These are phyloP conservation scores for Turritopsis rubra DNA, from an alignment of 30 jellyfish, hydroid and myxozoan genomes.

Conservation along the genomic window DNA sequence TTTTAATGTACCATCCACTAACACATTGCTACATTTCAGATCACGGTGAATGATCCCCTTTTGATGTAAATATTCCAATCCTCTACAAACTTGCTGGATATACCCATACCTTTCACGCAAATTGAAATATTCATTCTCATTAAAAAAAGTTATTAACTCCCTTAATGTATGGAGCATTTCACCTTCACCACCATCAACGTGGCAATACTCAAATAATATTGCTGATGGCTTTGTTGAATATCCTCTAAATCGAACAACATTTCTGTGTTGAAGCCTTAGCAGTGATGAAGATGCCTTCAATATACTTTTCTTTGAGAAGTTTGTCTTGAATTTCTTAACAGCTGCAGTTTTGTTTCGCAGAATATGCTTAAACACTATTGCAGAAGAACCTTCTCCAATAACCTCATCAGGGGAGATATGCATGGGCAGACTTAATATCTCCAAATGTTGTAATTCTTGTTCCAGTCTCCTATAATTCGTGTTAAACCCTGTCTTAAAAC, in stretches of 20 bases:
- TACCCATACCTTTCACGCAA: constrained; percentile 3
- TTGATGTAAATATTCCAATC: constrained; percentile 11
- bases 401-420: background rate
- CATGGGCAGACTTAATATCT: background rate
- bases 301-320: constrained; percentile 8
- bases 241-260: constrained; percentile 28
- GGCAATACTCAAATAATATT: constrained; percentile 22
- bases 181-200: background rate
- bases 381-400: constrained; percentile 38
- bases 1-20: constrained; percentile 18
- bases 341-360: constrained; percentile 21
- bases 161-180: constrained; percentile 8
- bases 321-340: constrained; percentile 20
- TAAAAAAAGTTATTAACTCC: constrained; percentile 22
- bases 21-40: constrained; percentile 15
- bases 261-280: constrained; percentile 11
- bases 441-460: background rate
- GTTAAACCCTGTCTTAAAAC: background rate
- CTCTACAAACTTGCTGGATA: constrained; percentile 7
- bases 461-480: background rate
- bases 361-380: constrained; percentile 19
- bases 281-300: background rate
- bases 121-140: constrained; percentile 13
- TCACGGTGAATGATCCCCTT: constrained; percentile 26
- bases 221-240: constrained; percentile 30